Percentiles rank a stretch among this genome's conserved stretches.
Evolutionary conservation across 2,797 vertebrate species (phyloP).

Genomic region (Halcyon badia): DNA sequence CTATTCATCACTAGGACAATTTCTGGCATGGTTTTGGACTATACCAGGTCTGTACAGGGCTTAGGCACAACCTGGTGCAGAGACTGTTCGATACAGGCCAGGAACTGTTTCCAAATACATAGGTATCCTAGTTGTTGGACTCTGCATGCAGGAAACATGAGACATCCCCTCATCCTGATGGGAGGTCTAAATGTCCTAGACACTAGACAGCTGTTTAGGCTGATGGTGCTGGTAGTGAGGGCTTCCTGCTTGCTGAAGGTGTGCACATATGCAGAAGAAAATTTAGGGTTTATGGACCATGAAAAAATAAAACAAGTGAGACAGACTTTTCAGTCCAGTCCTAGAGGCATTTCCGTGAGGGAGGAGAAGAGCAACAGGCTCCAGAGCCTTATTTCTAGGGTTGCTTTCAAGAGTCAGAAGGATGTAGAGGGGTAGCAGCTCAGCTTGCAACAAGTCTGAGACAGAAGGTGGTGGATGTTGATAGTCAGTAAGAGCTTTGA

Average conservation of each 20-base stretch:
- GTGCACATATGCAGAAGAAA: neutral
- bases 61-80: neutral
- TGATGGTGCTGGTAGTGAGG: neutral
- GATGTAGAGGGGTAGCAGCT: neutral
- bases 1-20: neutral
- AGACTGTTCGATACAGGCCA: neutral
- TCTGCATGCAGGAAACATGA: neutral
- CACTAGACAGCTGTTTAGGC: neutral
- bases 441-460: neutral
- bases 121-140: neutral
- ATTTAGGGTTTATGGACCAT: neutral
- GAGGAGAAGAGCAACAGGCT: neutral
- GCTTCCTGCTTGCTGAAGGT: neutral
- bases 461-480: neutral
- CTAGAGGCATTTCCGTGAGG: neutral
- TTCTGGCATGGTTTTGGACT: neutral
- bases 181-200: neutral
- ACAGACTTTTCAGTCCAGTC: neutral
- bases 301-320: neutral
- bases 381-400: neutral
- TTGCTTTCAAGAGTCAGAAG: neutral
- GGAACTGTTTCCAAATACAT: neutral
- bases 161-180: neutral
- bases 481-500: neutral
- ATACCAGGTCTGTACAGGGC: neutral